Evolutionary conservation across 2,113 vertebrate genomes (phyloP).

Genomic region (Mus pahari): DNA sequence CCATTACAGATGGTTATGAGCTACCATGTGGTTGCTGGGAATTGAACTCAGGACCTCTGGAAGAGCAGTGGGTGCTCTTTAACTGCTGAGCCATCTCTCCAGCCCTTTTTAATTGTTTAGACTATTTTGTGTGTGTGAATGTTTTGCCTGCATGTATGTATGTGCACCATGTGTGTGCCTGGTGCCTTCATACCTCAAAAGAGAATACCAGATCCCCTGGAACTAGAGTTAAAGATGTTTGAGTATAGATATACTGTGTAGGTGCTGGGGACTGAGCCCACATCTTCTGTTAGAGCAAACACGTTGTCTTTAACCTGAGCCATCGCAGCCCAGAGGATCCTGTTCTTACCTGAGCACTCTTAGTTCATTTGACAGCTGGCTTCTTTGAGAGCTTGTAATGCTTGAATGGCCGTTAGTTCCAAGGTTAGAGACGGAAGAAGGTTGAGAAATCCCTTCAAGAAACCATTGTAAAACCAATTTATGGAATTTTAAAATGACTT

Average conservation of each 20-base stretch:
- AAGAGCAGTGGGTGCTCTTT: too few relatives aligned
- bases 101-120: too few relatives aligned
- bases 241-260: background rate
- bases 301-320: background rate
- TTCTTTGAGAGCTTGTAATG: constrained; percentile 6
- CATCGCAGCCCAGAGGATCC: background rate
- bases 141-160: too few relatives aligned
- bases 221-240: background rate
- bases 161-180: background rate
- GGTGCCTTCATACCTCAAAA: background rate
- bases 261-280: background rate
- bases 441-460: constrained; percentile 16
- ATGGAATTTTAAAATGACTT: constrained; percentile 7
- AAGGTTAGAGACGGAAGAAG: background rate
- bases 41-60: too few relatives aligned
- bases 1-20: too few relatives aligned
- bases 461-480: constrained; percentile 48
- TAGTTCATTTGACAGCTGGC: background rate
- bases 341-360: background rate
- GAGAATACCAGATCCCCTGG: too few relatives aligned
- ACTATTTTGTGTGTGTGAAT: background rate
- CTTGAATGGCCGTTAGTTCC: constrained; percentile 41
- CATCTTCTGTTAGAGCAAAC: too few relatives aligned
- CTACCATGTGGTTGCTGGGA: too few relatives aligned
- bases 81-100: too few relatives aligned